phyloP scores from a whole-genome alignment of 2,888 invertebrate genomes.

The Physocephala rufipes region DNA sequence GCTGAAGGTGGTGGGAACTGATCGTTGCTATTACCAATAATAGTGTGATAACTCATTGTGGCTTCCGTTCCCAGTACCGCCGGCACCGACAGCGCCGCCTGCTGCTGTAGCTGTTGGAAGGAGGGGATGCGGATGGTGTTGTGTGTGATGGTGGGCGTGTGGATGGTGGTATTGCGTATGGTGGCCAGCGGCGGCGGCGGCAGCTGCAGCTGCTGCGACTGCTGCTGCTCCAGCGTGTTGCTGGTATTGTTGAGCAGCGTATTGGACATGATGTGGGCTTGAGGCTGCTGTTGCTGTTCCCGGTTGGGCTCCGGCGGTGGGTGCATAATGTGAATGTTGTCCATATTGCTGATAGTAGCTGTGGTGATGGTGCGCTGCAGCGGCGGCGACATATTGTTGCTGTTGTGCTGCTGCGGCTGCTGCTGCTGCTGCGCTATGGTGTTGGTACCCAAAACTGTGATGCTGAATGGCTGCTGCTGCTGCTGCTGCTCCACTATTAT shows the following conservation, averaged over 20 bases:
- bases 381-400: conserved; percentile 50
- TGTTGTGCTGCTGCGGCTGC: conserved; percentile 49
- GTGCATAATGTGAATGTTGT: conserved; percentile 55
- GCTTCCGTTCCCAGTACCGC: conserved; percentile 69
- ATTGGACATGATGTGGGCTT: conserved; percentile 45
- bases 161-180: conserved; percentile 58
- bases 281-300: conserved; percentile 44
- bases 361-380: conserved; percentile 55
- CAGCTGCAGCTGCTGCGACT: conserved; percentile 52
- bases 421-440: conserved; percentile 47
- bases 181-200: conserved; percentile 47
- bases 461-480: conserved; percentile 64
- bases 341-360: conserved; percentile 68
- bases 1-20: neutral
- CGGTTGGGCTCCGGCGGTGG: too few species aligned
- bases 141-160: conserved; percentile 56
- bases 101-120: conserved; percentile 70
- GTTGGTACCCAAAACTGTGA: conserved; percentile 65
- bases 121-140: conserved; percentile 63
- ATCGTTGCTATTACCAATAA: conserved; percentile 81
- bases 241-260: conserved; percentile 45
- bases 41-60: conserved; percentile 78
- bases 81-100: conserved; percentile 66
- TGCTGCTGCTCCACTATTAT: conserved; percentile 61
- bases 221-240: conserved; percentile 50